These are phyloP conservation scores for Hirudo medicinalis DNA, from an alignment of 1,140 invertebrate genomes.

Conservation along the genomic window DNA sequence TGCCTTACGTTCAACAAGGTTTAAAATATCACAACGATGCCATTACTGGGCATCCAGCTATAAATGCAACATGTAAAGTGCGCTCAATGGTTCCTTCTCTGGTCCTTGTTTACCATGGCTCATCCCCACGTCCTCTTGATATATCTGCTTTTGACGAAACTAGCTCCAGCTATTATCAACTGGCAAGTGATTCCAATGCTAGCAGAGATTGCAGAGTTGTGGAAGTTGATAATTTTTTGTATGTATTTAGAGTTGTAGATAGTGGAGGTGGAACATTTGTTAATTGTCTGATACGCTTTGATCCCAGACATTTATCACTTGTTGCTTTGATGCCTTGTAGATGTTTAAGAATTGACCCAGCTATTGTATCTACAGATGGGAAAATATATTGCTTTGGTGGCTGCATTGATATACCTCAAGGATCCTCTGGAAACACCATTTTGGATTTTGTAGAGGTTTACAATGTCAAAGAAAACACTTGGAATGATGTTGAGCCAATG, in stretches of 20 bases:
- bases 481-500: constrained; percentile 60
- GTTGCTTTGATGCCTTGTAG: constrained; percentile 35
- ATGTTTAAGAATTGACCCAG: constrained; percentile 34
- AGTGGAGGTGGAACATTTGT: constrained; percentile 38
- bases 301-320: constrained; percentile 35
- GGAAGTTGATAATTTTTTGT: constrained; percentile 35
- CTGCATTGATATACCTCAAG: constrained; percentile 55
- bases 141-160: constrained; percentile 35
- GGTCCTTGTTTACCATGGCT: constrained; percentile 35
- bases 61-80: constrained; percentile 30
- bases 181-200: constrained; percentile 35
- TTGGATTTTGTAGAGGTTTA: constrained; percentile 68
- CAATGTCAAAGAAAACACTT: constrained; percentile 61
- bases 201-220: constrained; percentile 35
- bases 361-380: constrained; percentile 54
- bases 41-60: constrained; percentile 33
- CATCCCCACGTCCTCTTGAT: constrained; percentile 35
- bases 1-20: constrained; percentile 30
- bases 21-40: constrained; percentile 34
- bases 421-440: constrained; percentile 57
- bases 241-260: constrained; percentile 37
- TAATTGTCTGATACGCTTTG: constrained; percentile 37
- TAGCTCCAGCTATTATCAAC: constrained; percentile 31
- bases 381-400: constrained; percentile 78
- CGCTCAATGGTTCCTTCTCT: constrained; percentile 29